Base-by-base conservation (phyloP, 1,140 invertebrate genomes). In the Drosophila bifasciata region DNA sequence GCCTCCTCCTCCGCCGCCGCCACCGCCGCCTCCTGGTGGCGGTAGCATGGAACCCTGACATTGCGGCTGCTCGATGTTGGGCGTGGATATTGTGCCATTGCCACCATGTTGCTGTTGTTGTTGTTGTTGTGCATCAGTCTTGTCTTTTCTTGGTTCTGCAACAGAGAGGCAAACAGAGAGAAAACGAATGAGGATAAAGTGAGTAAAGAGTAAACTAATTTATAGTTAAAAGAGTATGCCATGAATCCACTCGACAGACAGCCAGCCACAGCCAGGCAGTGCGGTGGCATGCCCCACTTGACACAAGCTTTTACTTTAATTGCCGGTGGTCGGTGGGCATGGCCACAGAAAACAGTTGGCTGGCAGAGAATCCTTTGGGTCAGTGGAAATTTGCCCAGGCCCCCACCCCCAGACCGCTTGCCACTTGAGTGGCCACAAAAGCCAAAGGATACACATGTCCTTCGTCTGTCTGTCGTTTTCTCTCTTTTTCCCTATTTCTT, bases 71-170 rank as follows among this genome's bases (percentile, higher is more conserved):
- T 94, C 94, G 77, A 92, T 93, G 86, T 92, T 94, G 63, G 94
- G 92, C 81, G 94, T 94, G 85, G 94, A 91, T 86, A 88, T 79
- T 76, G 93, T 92, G 86, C 94, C 94, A 93, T 95, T 95, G 74
- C 91, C 85, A 92, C 92, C 90, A 89, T 92, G 92, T 92, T 93
- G 94, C 70, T 73, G 69, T 92, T 93, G 94, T 70, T 77, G 75
- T 32, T 32, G 32, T 36, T 36, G 32, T 83, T 88, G 84, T 93
- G 95, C 95, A 93, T 97, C 96, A 95, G 94, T 95, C 94, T 96
- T 97, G 93, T 97, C 96, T 94, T 96, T 96, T 94, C 96, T 96
- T 94, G 95, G 95, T 94, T 96, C 96, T 97, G 94, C 64, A 76
- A 58, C 94, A 94, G 89, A 78, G 86, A 92, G 88, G 1, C 19